A percentile compares a stretch with the other conserved stretches of the same genome.
Evolutionary conservation across 1,140 invertebrate species (phyloP).

Genomic region (Bathynomus jamesi): DNA sequence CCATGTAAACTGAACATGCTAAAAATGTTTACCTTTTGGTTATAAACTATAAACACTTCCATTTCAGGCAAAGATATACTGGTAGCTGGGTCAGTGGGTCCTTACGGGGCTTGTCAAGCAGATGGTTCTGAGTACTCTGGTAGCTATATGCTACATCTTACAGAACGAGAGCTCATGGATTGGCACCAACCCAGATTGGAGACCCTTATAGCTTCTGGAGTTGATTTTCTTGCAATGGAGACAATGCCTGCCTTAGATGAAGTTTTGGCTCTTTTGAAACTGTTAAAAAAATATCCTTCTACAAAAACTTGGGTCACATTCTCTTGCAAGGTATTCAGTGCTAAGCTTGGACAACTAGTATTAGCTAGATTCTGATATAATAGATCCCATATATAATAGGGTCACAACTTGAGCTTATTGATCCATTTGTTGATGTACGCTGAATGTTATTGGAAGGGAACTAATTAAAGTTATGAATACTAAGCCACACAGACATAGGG

Average conservation of each 20-base stretch:
- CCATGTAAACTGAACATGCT: no score
- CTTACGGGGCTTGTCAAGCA: conserved; percentile 76
- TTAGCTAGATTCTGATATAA: no score
- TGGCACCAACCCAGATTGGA: conserved; percentile 73
- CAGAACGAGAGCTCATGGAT: conserved; percentile 57
- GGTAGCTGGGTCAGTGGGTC: conserved; percentile 76
- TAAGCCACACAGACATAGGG: no score
- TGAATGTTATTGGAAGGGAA: no score
- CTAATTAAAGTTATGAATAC: no score
- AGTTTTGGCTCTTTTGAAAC: conserved; percentile 66
- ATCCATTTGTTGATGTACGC: no score
- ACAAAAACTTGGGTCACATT: conserved; percentile 75
- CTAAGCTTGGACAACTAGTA: no score
- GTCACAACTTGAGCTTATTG: no score
- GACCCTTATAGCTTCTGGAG: conserved; percentile 63
- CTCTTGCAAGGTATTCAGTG: conserved; percentile 69
- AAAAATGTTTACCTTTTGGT: no score
- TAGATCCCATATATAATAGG: no score
- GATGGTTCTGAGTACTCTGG: conserved; percentile 87
- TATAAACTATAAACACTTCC: no score
- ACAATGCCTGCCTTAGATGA: conserved; percentile 78
- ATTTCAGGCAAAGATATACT: conserved; percentile 34
- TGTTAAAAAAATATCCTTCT: conserved; percentile 61
- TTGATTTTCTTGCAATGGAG: conserved; percentile 76
- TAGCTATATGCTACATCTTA: conserved; percentile 60